A percentile compares a stretch with the other conserved stretches of the same genome.
phyloP scores from a whole-genome alignment of 2,888 invertebrate species.

The Catocala sponsa region DNA sequence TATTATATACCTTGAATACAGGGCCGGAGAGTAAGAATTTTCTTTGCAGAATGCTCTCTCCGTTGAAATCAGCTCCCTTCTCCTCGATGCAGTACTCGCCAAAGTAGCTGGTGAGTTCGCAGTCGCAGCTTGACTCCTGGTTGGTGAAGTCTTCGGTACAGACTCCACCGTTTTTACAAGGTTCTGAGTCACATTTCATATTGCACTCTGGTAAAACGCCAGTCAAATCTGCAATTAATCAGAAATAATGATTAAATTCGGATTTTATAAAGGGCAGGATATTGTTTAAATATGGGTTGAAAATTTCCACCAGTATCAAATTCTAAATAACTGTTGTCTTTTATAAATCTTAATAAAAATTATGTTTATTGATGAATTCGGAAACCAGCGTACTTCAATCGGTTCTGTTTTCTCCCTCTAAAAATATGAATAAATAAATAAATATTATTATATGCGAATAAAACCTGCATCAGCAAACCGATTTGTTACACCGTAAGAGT shows the following conservation, averaged over 20 bases:
- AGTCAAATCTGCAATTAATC: conserved; percentile 78
- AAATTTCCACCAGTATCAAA: no score
- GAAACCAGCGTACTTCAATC: no score
- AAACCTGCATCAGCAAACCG: no score
- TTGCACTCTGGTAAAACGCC: conserved; percentile 94
- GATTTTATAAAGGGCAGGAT: not conserved
- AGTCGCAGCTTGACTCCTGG: conserved; percentile 95
- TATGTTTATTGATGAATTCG: no score
- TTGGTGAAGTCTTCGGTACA: conserved; percentile 96
- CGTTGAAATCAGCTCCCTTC: conserved; percentile 96
- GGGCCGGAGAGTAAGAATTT: conserved; percentile 92
- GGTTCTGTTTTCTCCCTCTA: no score
- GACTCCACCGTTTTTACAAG: conserved; percentile 95
- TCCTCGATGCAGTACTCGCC: conserved; percentile 96
- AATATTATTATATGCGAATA: no score
- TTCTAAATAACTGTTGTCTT: no score
- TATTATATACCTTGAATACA: conserved; percentile 83
- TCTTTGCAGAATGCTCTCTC: conserved; percentile 94
- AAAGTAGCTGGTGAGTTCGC: conserved; percentile 96
- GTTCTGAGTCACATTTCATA: conserved; percentile 96
- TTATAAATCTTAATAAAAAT: no score
- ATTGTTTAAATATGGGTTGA: not conserved
- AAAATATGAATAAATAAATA: no score
- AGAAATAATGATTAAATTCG: no score
- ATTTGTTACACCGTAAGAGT: no score